Percentiles rank a stretch among this genome's conserved stretches.
phyloP scores from a whole-genome alignment of 2,888 invertebrate species.

The Salpingus planirostris region DNA sequence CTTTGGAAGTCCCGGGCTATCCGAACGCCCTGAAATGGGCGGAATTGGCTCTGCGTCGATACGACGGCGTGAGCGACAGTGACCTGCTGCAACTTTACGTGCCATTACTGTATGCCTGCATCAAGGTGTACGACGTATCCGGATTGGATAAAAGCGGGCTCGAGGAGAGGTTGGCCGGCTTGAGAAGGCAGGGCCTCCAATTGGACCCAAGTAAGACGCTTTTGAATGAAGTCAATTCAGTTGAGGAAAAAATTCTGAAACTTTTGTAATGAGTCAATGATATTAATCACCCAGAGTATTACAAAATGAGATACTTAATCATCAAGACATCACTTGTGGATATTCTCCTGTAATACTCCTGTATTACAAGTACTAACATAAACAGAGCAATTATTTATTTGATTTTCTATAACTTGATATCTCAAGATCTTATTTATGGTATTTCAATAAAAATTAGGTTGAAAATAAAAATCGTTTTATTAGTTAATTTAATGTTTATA shows the following conservation, averaged over 20 bases:
- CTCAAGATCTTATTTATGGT: too few relatives aligned
- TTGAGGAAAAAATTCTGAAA: too few relatives aligned
- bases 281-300: too few relatives aligned
- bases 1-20: constrained; percentile 41
- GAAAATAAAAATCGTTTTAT: too few relatives aligned
- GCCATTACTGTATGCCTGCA: constrained; percentile 58
- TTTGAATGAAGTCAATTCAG: constrained; percentile 54
- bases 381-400: too few relatives aligned
- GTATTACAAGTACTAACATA: too few relatives aligned
- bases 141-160: constrained; percentile 54
- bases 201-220: constrained; percentile 52
- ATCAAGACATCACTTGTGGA: too few relatives aligned
- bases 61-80: constrained; percentile 62
- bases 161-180: constrained; percentile 51
- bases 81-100: constrained; percentile 60
- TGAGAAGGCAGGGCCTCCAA: constrained; percentile 58
- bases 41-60: constrained; percentile 58
- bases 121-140: constrained; percentile 55
- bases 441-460: too few relatives aligned
- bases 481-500: constrained; percentile 2
- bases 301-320: too few relatives aligned
- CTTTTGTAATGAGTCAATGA: too few relatives aligned
- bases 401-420: too few relatives aligned
- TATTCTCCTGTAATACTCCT: too few relatives aligned
- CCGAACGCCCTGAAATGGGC: constrained; percentile 60